phyloP scores from a whole-genome alignment of 2,797 vertebrate genomes.

The Syngnathus rostellatus region DNA sequence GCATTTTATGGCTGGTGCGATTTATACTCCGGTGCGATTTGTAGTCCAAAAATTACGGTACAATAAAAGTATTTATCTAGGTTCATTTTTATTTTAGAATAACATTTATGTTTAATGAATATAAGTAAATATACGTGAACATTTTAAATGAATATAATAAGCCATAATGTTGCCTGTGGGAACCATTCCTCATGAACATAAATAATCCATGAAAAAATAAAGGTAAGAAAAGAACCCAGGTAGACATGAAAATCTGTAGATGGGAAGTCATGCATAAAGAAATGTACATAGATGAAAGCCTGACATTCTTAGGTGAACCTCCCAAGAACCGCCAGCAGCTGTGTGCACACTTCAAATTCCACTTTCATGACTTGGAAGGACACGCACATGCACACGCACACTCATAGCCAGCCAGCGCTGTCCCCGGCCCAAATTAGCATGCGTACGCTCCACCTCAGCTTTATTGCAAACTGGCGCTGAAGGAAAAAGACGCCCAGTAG shows the following conservation, averaged over 20 bases:
- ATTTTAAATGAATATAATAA: no score
- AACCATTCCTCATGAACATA: neutral
- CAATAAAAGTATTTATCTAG: no score
- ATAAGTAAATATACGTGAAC: no score
- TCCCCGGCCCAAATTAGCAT: constrained; percentile 50
- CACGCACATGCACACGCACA: neutral
- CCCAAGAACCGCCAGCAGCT: constrained; percentile 1
- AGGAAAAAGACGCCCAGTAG: constrained; percentile 40
- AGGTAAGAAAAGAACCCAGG: neutral
- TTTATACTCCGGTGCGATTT: no score
- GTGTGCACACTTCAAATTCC: neutral
- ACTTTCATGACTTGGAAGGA: neutral
- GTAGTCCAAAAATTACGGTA: no score
- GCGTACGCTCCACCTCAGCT: constrained; percentile 38
- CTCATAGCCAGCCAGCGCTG: constrained; percentile 16
- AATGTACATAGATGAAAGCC: neutral
- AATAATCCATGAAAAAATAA: neutral
- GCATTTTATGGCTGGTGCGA: no score
- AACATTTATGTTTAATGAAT: no score
- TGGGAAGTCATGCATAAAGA: neutral
- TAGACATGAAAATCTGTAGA: neutral
- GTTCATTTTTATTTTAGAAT: no score
- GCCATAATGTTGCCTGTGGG: neutral
- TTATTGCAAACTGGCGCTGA: constrained; percentile 50
- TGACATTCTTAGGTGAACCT: neutral